These are phyloP conservation scores for Galeopsomyia nigrocyanea DNA, from an alignment of 2,888 invertebrate species.

Conservation along the genomic window DNA sequence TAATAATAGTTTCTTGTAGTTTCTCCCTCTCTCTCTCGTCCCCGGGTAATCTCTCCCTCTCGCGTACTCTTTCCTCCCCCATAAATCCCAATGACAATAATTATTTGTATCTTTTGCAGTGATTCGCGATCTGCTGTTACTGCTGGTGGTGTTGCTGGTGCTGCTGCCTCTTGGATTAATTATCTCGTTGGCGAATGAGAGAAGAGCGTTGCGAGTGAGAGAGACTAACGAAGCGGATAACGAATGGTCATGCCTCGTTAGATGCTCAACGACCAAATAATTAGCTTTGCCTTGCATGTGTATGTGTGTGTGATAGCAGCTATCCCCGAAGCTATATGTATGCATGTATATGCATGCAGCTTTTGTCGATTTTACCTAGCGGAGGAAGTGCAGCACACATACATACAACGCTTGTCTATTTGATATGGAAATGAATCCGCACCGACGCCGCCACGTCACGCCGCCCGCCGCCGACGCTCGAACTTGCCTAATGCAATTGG, in stretches of 20 bases:
- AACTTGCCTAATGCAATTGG: neutral
- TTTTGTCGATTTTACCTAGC: no score
- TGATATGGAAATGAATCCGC: conserved; percentile 14
- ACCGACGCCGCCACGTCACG: no score
- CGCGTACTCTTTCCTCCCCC: conserved; percentile 50
- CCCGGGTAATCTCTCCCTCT: conserved; percentile 51
- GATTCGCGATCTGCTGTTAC: no score
- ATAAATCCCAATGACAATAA: conserved; percentile 59
- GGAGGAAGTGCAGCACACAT: no score
- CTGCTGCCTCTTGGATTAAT: conserved; percentile 46
- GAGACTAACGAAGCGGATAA: conserved; percentile 60
- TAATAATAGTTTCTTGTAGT: conserved; percentile 64
- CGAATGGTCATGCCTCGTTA: conserved; percentile 60
- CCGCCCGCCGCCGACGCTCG: conserved; percentile 38
- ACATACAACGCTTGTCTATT: no score
- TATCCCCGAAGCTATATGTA: no score
- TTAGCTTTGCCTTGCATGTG: conserved; percentile 46
- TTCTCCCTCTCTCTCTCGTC: conserved; percentile 49
- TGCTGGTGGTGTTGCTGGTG: conserved; percentile 36
- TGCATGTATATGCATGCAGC: no score
- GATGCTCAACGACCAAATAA: conserved; percentile 61
- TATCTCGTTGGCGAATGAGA: conserved; percentile 45
- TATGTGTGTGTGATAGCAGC: no score
- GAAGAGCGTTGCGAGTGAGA: neutral
- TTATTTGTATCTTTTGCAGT: conserved; percentile 47